Conservation (phyloP, 2,797 vertebrate genomes). For the Phrynocephalus guinanensis region DNA sequence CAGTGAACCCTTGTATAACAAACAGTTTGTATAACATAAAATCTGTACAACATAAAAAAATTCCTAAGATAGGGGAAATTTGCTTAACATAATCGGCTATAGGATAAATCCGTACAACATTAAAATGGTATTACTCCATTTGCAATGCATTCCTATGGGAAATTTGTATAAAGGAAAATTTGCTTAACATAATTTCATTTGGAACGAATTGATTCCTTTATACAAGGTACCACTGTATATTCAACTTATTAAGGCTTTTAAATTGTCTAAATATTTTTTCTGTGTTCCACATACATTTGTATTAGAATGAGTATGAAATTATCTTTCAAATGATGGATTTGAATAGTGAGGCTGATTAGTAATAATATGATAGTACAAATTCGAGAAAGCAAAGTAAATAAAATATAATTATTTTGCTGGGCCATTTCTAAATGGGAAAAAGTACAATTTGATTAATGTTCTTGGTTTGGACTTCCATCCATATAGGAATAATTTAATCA, state of each 20-base stretch:
- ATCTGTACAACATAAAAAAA: too few relatives aligned
- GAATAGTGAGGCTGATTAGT: neutral
- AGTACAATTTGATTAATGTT: neutral
- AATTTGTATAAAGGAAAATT: too few relatives aligned
- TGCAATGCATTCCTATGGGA: too few relatives aligned
- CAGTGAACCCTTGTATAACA: too few relatives aligned
- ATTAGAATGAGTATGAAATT: neutral
- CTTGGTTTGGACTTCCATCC: neutral
- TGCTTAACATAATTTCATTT: too few relatives aligned
- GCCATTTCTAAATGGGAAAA: neutral
- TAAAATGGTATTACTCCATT: too few relatives aligned
- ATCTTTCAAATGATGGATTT: neutral
- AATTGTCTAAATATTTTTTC: neutral
- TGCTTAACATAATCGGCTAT: too few relatives aligned
- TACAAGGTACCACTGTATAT: neutral
- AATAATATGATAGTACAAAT: neutral
- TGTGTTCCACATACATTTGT: neutral
- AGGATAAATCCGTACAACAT: too few relatives aligned
- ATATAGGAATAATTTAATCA: conserved; percentile 13
- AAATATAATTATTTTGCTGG: conserved; percentile 7
- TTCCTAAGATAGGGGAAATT: too few relatives aligned
- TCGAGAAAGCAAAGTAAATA: neutral
- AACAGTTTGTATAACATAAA: too few relatives aligned
- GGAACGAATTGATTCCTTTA: too few relatives aligned
- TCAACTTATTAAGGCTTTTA: neutral